These are phyloP conservation scores for Synergus laeviventris DNA, from an alignment of 2,888 invertebrate species.

Conservation along the genomic window DNA sequence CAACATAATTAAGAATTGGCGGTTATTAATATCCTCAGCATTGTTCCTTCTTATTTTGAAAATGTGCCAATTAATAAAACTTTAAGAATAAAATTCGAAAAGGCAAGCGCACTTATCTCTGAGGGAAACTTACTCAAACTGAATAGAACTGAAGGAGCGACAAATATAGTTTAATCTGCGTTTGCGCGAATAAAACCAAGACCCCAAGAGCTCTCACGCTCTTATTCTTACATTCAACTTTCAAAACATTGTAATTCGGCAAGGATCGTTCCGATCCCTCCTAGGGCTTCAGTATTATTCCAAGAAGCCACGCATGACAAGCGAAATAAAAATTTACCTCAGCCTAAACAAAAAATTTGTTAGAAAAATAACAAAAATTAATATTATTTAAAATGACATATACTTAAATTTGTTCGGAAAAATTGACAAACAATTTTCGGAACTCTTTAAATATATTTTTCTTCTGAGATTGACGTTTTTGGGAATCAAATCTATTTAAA, in stretches of 20 bases:
- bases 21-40: not conserved
- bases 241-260: constrained; percentile 1
- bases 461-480: not conserved
- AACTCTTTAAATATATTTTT: not conserved
- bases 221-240: not conserved
- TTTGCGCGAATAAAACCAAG: constrained; percentile 2
- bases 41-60: not conserved
- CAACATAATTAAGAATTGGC: not conserved
- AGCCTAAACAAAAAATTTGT: not conserved
- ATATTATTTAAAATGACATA: too few species aligned
- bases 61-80: not conserved
- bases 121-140: not conserved
- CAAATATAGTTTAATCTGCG: constrained; percentile 34
- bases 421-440: not conserved
- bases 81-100: not conserved
- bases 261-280: not conserved
- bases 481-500: too few species aligned
- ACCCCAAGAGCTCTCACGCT: not conserved
- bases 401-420: too few species aligned
- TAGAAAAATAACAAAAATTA: not conserved
- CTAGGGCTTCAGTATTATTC: not conserved
- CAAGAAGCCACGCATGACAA: not conserved
- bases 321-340: not conserved
- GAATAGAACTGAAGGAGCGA: not conserved
- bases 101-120: not conserved